These are phyloP conservation scores for Epizoanthus ramosus DNA, from an alignment of 92 coral and sea anemone species.

Conservation along the genomic window DNA sequence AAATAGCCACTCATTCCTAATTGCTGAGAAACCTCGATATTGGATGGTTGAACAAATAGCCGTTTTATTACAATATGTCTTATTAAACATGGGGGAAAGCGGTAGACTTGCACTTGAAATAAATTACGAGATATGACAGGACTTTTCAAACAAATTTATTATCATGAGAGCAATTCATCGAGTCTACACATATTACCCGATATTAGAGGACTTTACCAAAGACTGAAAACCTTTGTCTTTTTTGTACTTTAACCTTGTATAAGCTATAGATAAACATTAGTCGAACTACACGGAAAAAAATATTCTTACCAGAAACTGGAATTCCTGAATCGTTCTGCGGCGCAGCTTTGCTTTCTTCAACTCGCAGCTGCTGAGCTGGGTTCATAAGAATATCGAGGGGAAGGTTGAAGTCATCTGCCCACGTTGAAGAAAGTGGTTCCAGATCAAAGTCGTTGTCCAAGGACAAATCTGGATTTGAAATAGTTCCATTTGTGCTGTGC, in stretches of 20 bases:
- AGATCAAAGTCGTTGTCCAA: constrained; percentile 57
- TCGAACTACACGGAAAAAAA: not conserved
- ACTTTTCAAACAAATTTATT: not conserved
- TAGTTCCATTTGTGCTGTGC: constrained; percentile 42
- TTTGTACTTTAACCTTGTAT: too few relatives aligned
- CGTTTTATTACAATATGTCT: not conserved
- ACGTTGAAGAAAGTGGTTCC: constrained; percentile 56
- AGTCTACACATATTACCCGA: too few relatives aligned
- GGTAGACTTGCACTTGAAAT: not conserved
- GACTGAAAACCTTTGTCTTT: too few relatives aligned
- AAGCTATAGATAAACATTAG: too few relatives aligned
- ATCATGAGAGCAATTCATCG: not conserved
- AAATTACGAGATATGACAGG: not conserved
- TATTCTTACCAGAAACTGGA: constrained; percentile 55
- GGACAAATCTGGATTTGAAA: constrained; percentile 43
- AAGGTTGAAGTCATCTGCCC: constrained; percentile 57
- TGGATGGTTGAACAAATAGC: not conserved
- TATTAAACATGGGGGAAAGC: not conserved
- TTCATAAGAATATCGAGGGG: constrained; percentile 63
- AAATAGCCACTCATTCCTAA: too few relatives aligned
- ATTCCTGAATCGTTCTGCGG: constrained; percentile 58
- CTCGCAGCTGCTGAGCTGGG: constrained; percentile 40
- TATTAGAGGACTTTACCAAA: too few relatives aligned
- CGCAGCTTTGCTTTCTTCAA: constrained; percentile 19
- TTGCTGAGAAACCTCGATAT: not conserved